A percentile compares a stretch with the other conserved stretches of the same genome.
Conservation (phyloP, 2,797 vertebrate species). For the Gallinago stenura region DNA sequence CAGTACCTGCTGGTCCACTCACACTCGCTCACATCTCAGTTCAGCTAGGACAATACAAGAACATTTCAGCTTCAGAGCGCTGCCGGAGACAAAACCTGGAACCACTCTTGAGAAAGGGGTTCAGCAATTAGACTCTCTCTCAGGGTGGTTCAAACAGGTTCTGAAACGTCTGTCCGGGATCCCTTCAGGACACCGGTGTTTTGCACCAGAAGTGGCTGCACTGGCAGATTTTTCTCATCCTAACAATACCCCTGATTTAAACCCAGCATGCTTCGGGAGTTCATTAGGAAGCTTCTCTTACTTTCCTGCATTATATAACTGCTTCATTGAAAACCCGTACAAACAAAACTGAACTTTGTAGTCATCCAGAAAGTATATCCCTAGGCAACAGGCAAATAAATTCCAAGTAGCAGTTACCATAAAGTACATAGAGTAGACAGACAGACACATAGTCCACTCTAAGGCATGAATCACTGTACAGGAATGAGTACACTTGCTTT, state of each 20-base stretch:
- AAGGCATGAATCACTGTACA: slow-evolving; percentile 19
- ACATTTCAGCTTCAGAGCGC: not conserved
- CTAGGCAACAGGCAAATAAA: slow-evolving; percentile 59
- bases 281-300: slow-evolving; percentile 1
- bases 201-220: not conserved
- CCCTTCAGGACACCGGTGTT: not conserved
- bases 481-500: not conserved
- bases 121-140: not conserved
- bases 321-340: not conserved
- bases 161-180: rapidly evolving
- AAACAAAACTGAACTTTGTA: slow-evolving; percentile 59
- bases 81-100: not conserved
- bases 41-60: not conserved
- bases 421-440: slow-evolving; percentile 17
- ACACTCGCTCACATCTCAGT: not conserved
- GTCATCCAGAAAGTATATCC: slow-evolving; percentile 55
- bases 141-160: not conserved
- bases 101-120: rapidly evolving
- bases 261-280: not conserved
- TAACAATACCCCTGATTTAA: not conserved
- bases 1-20: not conserved
- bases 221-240: not conserved
- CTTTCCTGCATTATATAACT: not conserved
- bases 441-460: slow-evolving; percentile 4
- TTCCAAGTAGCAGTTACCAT: slow-evolving; percentile 41